These are phyloP conservation scores for Lasioglossum lativentre DNA, from an alignment of 2,888 invertebrate genomes.

Conservation along the genomic window DNA sequence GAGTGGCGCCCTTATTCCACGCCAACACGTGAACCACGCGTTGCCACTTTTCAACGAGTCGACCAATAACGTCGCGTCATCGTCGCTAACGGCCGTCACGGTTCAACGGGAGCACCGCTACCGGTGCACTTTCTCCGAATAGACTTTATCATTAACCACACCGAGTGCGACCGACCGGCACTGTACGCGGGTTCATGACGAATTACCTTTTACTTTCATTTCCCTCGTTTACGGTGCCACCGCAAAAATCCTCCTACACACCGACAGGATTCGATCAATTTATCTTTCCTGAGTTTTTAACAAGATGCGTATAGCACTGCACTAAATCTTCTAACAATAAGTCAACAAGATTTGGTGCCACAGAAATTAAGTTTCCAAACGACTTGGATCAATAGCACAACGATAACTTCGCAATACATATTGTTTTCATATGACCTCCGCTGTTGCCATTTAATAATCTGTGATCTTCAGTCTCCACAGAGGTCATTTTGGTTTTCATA, in stretches of 20 bases:
- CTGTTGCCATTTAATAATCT: too few relatives aligned
- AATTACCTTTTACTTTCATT: not conserved
- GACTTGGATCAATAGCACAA: too few relatives aligned
- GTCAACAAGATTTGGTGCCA: not conserved
- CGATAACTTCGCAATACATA: too few relatives aligned
- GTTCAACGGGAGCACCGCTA: not conserved
- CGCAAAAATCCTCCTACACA: not conserved
- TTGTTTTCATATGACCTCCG: too few relatives aligned
- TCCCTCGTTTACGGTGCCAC: not conserved
- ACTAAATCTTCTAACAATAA: not conserved
- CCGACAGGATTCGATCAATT: not conserved
- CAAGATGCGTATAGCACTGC: not conserved
- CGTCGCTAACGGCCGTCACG: constrained; percentile 57
- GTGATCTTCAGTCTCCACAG: too few relatives aligned
- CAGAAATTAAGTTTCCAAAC: too few relatives aligned
- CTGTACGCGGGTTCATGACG: not conserved
- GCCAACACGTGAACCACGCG: constrained; percentile 63
- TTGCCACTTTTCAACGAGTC: constrained; percentile 68
- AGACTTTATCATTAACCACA: not conserved
- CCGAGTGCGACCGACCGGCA: not conserved
- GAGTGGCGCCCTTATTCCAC: constrained; percentile 68
- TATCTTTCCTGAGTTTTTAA: not conserved
- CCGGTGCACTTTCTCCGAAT: not conserved
- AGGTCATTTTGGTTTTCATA: too few relatives aligned
- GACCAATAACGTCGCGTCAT: constrained; percentile 68